These are phyloP conservation scores for Prionailurus viverrinus DNA, from an alignment of 2,113 vertebrate species.

Conservation along the genomic window DNA sequence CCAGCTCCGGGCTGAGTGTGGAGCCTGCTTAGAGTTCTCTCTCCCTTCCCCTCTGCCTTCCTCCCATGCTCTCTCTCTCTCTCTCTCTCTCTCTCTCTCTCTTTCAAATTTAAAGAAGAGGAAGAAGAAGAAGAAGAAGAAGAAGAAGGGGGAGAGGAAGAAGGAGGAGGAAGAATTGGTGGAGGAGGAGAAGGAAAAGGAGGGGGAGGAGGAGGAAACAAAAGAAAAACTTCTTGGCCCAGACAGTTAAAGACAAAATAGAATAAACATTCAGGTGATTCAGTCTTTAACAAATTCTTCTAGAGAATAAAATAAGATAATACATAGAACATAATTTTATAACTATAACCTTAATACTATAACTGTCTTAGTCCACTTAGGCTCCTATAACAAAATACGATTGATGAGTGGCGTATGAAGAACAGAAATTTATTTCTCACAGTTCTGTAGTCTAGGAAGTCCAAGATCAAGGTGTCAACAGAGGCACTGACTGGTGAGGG, in stretches of 20 bases:
- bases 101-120: too few species aligned
- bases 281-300: neutral
- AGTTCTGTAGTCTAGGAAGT: neutral
- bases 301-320: neutral
- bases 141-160: too few species aligned
- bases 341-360: neutral
- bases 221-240: neutral
- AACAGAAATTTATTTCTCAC: neutral
- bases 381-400: neutral
- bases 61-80: too few species aligned
- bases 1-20: too few species aligned
- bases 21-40: too few species aligned
- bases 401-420: neutral
- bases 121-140: too few species aligned
- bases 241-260: neutral
- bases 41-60: too few species aligned
- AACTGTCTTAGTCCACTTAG: neutral
- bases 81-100: too few species aligned
- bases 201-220: too few species aligned
- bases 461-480: neutral
- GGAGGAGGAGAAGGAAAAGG: too few species aligned
- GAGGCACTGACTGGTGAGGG: neutral
- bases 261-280: neutral
- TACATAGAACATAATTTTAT: neutral
- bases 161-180: too few species aligned